phyloP scores from a whole-genome alignment of 2,797 vertebrate genomes.

The Phataginus tetradactyla region DNA sequence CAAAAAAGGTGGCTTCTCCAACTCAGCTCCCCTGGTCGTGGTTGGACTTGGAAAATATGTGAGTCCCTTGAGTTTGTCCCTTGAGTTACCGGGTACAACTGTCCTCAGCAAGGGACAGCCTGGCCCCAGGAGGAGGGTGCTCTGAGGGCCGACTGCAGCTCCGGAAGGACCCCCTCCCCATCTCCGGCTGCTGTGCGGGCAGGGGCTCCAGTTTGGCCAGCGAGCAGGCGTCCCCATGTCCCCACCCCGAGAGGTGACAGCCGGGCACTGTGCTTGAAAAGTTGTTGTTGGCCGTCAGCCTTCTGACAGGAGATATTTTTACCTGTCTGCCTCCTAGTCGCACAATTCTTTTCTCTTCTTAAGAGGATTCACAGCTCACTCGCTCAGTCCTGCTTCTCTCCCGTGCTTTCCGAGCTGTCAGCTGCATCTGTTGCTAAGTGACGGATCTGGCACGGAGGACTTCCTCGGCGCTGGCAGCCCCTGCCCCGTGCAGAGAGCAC shows the following conservation, averaged over 20 bases:
- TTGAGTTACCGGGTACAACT: not conserved
- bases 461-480: not conserved
- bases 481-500: not conserved
- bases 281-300: not conserved
- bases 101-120: not conserved
- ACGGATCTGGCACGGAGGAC: constrained; percentile 51
- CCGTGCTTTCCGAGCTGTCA: constrained; percentile 72
- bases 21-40: not conserved
- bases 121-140: not conserved
- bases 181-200: not conserved
- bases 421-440: constrained; percentile 81
- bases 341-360: constrained; percentile 59
- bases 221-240: not conserved
- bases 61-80: not conserved
- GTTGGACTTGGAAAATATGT: not conserved
- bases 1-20: not conserved
- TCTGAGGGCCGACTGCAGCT: not conserved
- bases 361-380: constrained; percentile 74
- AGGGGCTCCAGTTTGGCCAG: not conserved
- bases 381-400: constrained; percentile 63
- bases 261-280: not conserved
- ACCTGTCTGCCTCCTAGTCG: constrained; percentile 68
- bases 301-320: constrained; percentile 70
- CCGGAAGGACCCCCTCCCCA: not conserved
- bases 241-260: not conserved